Evolutionary conservation across 2,888 invertebrate genomes (phyloP).

Genomic region (Drosophila kokeensis): DNA sequence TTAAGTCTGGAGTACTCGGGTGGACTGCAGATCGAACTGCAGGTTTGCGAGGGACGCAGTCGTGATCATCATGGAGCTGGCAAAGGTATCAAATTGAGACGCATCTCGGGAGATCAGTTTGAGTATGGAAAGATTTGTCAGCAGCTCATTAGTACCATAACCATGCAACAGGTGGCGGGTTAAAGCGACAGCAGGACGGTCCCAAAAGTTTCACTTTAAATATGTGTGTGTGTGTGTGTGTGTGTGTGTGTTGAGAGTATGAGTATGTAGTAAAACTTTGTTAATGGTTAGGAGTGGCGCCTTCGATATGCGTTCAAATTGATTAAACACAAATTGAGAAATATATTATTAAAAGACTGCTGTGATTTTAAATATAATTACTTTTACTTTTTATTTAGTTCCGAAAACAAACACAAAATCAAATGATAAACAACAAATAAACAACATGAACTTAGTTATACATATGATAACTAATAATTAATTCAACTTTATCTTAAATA

Average conservation of each 20-base stretch:
- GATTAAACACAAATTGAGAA: conserved; percentile 70
- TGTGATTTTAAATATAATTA: conserved; percentile 84
- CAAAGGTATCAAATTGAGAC: conserved; percentile 93
- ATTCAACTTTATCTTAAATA: conserved; percentile 80
- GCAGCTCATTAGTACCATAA: conserved; percentile 94
- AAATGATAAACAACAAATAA: conserved; percentile 50
- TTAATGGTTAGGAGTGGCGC: conserved; percentile 49
- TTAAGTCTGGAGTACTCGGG: conserved; percentile 91
- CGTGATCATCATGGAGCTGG: conserved; percentile 87
- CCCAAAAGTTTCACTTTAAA: not conserved
- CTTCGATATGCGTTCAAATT: conserved; percentile 49
- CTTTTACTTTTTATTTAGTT: conserved; percentile 55
- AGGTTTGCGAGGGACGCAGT: conserved; percentile 90
- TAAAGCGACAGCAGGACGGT: conserved; percentile 52
- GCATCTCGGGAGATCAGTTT: conserved; percentile 94
- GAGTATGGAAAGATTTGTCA: conserved; percentile 95
- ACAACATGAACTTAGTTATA: conserved; percentile 71
- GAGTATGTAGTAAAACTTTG: conserved; percentile 59
- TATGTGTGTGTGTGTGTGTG: conserved; percentile 7
- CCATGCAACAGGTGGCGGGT: conserved; percentile 87
- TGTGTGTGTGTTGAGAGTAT: conserved; percentile 9
- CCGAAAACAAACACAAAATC: conserved; percentile 49
- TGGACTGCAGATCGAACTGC: conserved; percentile 93
- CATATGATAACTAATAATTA: conserved; percentile 70
- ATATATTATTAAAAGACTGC: conserved; percentile 84